Base-by-base conservation (phyloP, 2,888 invertebrate species). In the Choreutis nemorana region DNA sequence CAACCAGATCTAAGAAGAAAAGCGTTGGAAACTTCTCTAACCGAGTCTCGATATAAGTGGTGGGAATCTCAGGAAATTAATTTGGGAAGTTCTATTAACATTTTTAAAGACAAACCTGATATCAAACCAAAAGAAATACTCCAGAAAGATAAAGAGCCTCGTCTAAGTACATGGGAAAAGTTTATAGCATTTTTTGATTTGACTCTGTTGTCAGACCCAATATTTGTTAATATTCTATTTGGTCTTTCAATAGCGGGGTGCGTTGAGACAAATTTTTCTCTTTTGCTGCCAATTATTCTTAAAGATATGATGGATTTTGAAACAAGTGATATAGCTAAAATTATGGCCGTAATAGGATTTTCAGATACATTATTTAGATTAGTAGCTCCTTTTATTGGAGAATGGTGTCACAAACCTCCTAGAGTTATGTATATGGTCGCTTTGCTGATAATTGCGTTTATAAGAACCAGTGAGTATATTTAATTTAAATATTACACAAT, bases 191-290 rank as follows among this genome's bases (percentile, higher is more conserved):
- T 84, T 35, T 87, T 87, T 46, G 88, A 87, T 56, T 59, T 89
- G 29, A 83, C 82, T 23, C 64, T 89, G 23, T 55, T 89, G n/a
- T 79, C 65, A 36, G 88, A 89, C 59, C 83, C 84, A 13, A 71
- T 84, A 40, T 89, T 86, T 48, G 79, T 87, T 1, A 87, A 84
- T 43, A 84, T 88, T 36, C 79, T 87, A 67, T 33, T 87, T 25
- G 88, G 88, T 9, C 64, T 88, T 53, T 85, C 87, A 0, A 54
- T 87, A 18, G 87, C 87, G 1, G 77, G 86, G 4, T 85, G 86
- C 44, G 86, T 86, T 0, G 89, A 89, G 52, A 77, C 85, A 0
- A 88, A 87, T 46, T 89, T 89, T 49, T 83, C 87, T 0, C 50
- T 86, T 8, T 47, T 88, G 26, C 75, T 85, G 3, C 87, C 87